Conservation (phyloP, 2,888 invertebrate genomes). For the Augiades crinisus region DNA sequence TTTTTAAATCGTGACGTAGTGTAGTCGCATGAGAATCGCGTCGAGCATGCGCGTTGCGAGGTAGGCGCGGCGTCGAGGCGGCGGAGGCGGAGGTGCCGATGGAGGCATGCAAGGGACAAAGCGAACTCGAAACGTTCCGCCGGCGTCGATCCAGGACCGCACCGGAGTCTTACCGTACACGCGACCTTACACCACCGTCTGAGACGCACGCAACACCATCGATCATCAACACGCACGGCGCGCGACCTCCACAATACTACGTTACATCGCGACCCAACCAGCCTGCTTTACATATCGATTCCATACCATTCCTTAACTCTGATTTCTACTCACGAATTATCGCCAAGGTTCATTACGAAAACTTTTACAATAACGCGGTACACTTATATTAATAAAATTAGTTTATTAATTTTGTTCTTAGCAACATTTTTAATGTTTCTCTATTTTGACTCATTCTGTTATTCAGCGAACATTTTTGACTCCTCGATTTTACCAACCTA, state of each 20-base stretch:
- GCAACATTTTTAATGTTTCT: too few relatives aligned
- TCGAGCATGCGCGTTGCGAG: conserved; percentile 65
- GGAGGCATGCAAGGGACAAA: conserved; percentile 49
- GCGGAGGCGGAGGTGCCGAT: conserved; percentile 53
- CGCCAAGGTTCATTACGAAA: conserved; percentile 10
- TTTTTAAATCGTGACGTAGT: conserved; percentile 65
- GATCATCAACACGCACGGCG: conserved; percentile 64
- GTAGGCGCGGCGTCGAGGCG: conserved; percentile 63
- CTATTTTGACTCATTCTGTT: too few relatives aligned
- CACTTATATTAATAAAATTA: too few relatives aligned
- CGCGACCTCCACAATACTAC: conserved; percentile 42
- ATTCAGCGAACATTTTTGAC: too few relatives aligned
- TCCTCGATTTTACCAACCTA: too few relatives aligned
- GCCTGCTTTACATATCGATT: conserved; percentile 63
- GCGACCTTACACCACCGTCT: conserved; percentile 48
- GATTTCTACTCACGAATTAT: conserved; percentile 14
- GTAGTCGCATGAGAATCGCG: conserved; percentile 55
- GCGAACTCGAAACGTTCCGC: conserved; percentile 60
- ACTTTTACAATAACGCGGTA: neutral
- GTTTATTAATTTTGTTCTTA: too few relatives aligned
- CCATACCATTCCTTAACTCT: conserved; percentile 21
- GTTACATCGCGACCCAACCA: conserved; percentile 52
- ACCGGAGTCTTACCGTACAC: conserved; percentile 42
- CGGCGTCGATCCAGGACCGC: conserved; percentile 48
- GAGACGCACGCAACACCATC: conserved; percentile 63